Base-by-base conservation (phyloP, 2,797 vertebrate genomes). In the Premnoplex brunnescens region DNA sequence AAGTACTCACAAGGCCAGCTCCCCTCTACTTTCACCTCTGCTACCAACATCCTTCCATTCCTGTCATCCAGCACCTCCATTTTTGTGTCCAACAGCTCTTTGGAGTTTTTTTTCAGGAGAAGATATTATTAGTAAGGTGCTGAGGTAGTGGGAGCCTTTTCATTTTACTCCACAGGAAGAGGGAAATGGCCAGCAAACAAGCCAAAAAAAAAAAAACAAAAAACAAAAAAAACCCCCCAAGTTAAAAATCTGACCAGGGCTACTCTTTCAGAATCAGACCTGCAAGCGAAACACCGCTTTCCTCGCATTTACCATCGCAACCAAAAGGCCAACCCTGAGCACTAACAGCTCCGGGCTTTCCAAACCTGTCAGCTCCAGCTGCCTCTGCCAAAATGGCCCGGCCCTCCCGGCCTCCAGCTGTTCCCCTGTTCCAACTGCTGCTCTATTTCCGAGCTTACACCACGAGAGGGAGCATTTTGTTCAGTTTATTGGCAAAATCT, bases 401-500 rank as follows among this genome's bases (percentile, higher is more conserved):
- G 0, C 1, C 9, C 12, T 3, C 4, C 9, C 22, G 13, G 19
- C 10, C 30, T 21, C 12, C 26, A 7, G 59, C 48, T 15, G 34
- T 66, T 46, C 26, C 17, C 18, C 44, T 12, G 1, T 9, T 59
- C 55, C 75, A 18, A 7, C 17, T 4, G 16, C 36, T 28, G 26
- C 18, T 14, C 49, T 17, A 0, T 10, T 75, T 46, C 77, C 56
- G 2, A 10, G 2, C 9, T 28, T 2, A 1, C 6, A 54, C 82
- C 97, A 88, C 94, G 12, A 87, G 97, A 76, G 95, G 97, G 95
- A 85, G 95, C 54, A 3, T 58, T 69, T 36, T 21, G 91, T 8
- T 83, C 95, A 90, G 39, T 52, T 63, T 92, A 37, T 12, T 3
- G 48, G 10, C 46, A 21, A 37, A 32, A 16, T 28, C 27, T 7